Conservation (phyloP, 2,797 vertebrate genomes). For the Oreonectes daqikongensis region DNA sequence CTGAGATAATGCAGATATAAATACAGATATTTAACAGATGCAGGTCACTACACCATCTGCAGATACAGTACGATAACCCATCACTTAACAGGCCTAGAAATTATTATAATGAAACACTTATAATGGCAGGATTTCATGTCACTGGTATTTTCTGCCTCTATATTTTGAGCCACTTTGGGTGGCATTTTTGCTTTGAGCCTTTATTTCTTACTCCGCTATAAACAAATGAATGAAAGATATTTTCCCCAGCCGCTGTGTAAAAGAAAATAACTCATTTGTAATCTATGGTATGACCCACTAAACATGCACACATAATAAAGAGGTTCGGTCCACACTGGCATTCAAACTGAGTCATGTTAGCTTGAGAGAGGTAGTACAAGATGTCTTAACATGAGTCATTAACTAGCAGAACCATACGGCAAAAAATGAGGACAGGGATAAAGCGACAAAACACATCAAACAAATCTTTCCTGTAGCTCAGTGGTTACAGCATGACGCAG, state of each 20-base stretch:
- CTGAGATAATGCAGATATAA: too few relatives aligned
- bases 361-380: background rate
- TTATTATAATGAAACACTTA: background rate
- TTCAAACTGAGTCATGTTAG: slow-evolving; percentile 21
- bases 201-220: background rate
- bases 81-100: background rate
- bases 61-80: background rate
- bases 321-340: background rate
- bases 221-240: background rate
- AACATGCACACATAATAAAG: slow-evolving; percentile 1
- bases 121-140: background rate
- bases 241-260: background rate
- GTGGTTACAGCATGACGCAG: too few relatives aligned
- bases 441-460: background rate
- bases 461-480: too few relatives aligned
- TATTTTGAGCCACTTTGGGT: too few relatives aligned
- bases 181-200: too few relatives aligned
- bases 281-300: background rate
- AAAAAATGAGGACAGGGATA: background rate
- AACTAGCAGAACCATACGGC: background rate
- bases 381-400: background rate
- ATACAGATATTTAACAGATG: background rate
- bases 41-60: background rate
- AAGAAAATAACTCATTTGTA: background rate
- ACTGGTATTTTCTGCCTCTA: background rate